These are phyloP conservation scores for Pterostichus niger DNA, from an alignment of 2,888 invertebrate genomes.

Conservation along the genomic window DNA sequence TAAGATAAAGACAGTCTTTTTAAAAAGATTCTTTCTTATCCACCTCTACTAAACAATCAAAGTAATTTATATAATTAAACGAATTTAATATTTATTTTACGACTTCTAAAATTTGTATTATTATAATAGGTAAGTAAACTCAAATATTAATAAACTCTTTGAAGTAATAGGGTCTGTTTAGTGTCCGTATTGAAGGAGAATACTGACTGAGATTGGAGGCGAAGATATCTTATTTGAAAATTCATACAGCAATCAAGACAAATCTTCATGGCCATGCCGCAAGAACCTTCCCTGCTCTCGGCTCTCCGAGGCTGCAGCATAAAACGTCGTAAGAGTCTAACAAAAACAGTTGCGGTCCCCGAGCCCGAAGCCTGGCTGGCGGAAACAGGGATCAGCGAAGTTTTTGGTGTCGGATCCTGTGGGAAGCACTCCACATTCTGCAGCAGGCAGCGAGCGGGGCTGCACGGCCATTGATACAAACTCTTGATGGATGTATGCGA, in stretches of 20 bases:
- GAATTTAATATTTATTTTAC: too few species aligned
- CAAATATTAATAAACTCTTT: too few species aligned
- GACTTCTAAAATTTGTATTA: too few species aligned
- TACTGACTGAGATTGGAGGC: not conserved
- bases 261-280: not conserved
- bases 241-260: conserved; percentile 12
- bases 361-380: not conserved
- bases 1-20: too few species aligned
- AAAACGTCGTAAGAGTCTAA: conserved; percentile 19
- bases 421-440: conserved; percentile 72
- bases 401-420: conserved; percentile 76
- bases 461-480: conserved; percentile 77
- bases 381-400: conserved; percentile 70
- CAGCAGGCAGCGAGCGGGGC: conserved; percentile 19
- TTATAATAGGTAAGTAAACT: too few species aligned
- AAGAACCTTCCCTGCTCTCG: not conserved
- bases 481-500: conserved; percentile 78
- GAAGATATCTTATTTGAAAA: conserved; percentile 19
- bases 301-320: not conserved
- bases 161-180: too few species aligned
- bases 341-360: conserved; percentile 55
- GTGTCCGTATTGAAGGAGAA: too few species aligned
- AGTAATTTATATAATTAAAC: too few species aligned
- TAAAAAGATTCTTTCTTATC: too few species aligned
- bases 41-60: too few species aligned